phyloP scores from a whole-genome alignment of 2,888 invertebrate genomes.

The Spicauda simplicius region DNA sequence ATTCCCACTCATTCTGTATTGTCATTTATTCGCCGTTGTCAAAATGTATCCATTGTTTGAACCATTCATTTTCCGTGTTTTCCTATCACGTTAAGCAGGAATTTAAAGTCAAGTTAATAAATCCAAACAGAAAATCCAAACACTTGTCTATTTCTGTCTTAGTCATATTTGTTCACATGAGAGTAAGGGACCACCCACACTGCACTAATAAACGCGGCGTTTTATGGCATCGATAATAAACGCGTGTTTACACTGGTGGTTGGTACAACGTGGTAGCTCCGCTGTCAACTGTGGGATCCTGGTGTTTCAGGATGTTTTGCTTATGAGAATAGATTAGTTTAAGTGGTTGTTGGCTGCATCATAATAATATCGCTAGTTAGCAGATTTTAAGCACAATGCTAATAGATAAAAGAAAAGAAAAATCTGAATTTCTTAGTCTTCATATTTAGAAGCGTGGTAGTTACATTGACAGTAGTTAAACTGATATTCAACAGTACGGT shows the following conservation, averaged over 20 bases:
- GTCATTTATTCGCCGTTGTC: neutral
- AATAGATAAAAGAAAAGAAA: no score
- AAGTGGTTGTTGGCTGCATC: neutral
- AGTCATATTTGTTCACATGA: slow-evolving; percentile 57
- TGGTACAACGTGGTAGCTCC: slow-evolving; percentile 47
- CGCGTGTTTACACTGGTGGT: slow-evolving; percentile 68
- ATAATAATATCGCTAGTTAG: no score
- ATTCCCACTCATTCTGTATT: no score
- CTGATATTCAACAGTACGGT: no score
- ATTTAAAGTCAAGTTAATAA: slow-evolving; percentile 26
- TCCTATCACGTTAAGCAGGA: slow-evolving; percentile 21
- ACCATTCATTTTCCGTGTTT: slow-evolving; percentile 24
- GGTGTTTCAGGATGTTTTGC: slow-evolving; percentile 25
- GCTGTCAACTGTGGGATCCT: slow-evolving; percentile 54
- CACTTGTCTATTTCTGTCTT: slow-evolving; percentile 59
- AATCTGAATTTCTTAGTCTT: no score
- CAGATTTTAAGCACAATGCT: no score
- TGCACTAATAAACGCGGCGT: slow-evolving; percentile 70
- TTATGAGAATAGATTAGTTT: slow-evolving; percentile 18
- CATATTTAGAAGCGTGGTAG: no score
- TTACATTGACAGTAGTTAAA: no score
- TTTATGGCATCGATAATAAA: slow-evolving; percentile 78
- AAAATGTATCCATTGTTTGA: slow-evolving; percentile 16
- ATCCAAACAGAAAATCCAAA: slow-evolving; percentile 51
- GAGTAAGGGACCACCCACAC: slow-evolving; percentile 76